Percentiles rank a stretch among this genome's conserved stretches.
Evolutionary conservation across 1,140 invertebrate genomes (phyloP).

Genomic region (Bombyx mori): DNA sequence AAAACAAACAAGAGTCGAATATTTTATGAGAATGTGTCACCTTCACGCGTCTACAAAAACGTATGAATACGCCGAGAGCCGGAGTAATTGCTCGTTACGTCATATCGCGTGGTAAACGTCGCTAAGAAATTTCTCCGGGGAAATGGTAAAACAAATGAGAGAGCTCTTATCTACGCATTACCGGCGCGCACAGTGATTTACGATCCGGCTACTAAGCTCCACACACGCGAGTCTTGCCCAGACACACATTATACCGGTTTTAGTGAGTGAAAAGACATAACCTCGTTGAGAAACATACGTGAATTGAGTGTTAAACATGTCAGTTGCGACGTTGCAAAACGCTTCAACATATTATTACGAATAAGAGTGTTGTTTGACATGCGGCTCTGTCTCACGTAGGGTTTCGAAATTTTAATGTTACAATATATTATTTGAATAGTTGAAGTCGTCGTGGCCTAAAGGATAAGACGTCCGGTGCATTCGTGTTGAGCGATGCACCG

Average conservation of each 20-base stretch:
- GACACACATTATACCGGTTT: conserved; percentile 37
- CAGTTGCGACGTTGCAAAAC: conserved; percentile 33
- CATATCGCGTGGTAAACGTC: conserved; percentile 38
- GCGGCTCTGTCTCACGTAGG: conserved; percentile 9
- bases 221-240: conserved; percentile 22
- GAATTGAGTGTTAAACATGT: conserved; percentile 52
- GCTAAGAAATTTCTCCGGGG: conserved; percentile 50
- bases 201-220: conserved; percentile 39
- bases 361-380: conserved; percentile 24
- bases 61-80: no score
- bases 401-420: not conserved
- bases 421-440: not conserved
- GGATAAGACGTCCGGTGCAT: no score
- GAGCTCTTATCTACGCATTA: conserved; percentile 63
- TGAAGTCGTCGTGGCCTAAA: no score
- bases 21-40: no score
- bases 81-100: conserved; percentile 44
- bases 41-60: no score
- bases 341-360: conserved; percentile 18
- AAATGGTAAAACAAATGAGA: conserved; percentile 63
- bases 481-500: no score
- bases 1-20: no score
- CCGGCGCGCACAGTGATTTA: conserved; percentile 53
- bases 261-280: conserved; percentile 38
- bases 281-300: conserved; percentile 44